Base-by-base conservation (phyloP, 2,888 invertebrate genomes). In the Neoscelio sp. region DNA sequence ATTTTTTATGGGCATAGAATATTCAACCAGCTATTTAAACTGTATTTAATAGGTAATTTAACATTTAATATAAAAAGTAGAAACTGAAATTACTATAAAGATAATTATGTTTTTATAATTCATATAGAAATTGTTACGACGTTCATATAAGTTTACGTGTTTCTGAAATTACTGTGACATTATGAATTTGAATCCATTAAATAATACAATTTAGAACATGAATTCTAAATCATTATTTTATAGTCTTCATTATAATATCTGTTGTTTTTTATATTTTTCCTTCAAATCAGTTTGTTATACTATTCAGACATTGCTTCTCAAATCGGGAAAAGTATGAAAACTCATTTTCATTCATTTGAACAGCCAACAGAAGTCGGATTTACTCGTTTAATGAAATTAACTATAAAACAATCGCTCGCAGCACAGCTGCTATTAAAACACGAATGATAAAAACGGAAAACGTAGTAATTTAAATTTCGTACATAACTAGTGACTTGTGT, bases 401-500 rank as follows among this genome's bases (percentile, higher is more conserved):
- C 65, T 65, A 65, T 52, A 42, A 65, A 50, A 50, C 50, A 40
- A 65, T 65, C 30, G 42, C 23, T 42, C n/a, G 5, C 52, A 42
- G 30, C 8, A 6, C 12, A 6, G 42, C 30, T 7, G 30, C 17
- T 48, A 50, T 64, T 64, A 64, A 50, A 44, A 42, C 8, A 23
- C 28, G 65, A 65, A 30, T 30, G 42, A 65, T 52, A 44, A 65
- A 65, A 65, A 52, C 42, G 33, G 17, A 52, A 65, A 65, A 15
- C 23, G 52, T 42, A 52, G 42, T 65, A 65, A 65, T 65, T 52
- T 65, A 65, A 65, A 65, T 65, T n/a, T 42, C 52, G 20, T 5
- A 30, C 52, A 65, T 65, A 65, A 52, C 65, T 52, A 65, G 65
- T 52, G 64, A 64, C 50, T 64, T 64, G 26, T 56, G 50, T 28